Base-by-base conservation (phyloP, 2,113 vertebrate genomes). In the Glareola pratincola region DNA sequence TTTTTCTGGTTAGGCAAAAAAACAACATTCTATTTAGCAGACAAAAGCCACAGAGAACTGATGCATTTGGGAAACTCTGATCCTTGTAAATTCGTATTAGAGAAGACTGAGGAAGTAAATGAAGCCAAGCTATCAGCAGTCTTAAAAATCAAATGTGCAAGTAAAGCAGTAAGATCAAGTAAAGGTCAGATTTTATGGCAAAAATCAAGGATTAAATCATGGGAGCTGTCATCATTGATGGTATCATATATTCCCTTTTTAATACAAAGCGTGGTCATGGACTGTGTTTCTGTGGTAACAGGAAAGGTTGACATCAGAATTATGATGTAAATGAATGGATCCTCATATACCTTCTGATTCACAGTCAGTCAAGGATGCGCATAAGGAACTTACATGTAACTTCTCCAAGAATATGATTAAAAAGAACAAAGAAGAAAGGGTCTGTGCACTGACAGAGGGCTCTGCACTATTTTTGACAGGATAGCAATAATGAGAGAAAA, bases 201-300 rank as follows among this genome's bases (percentile, higher is more conserved):
- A 95, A 97, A 97, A 96, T 88, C 72, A 90, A 91, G 37, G 79
- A 93, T 93, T 96, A 95, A 95, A 96, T 73, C 84, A 68, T 92
- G 41, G n/a, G 41, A 96, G 32, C 56, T 95, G 85, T 94, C 92
- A 93, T 54, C 81, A 77, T 74, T 96, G 74, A 83, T 85, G 36
- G 51, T 85, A 82, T 91, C 69, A 24, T 89, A 90, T 95, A 82
- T 97, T 96, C 95, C 39, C 51, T 90, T 91, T 92, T 84, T 95
- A 96, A 89, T 90, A 91, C 71, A 90, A 97, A 94, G 43, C 9
- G 0, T 95, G 90, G 80, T 86, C 68, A 77, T 73, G 47, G 80
- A 54, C 54, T 81, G 43, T 66, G 94, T 96, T 98, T 97, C 91
- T 97, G 91, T 92, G 85, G 77, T 84, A 97, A 95, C 86, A 79